phyloP scores from a whole-genome alignment of 2,888 invertebrate species.

The Nesidiocoris tenuis region DNA sequence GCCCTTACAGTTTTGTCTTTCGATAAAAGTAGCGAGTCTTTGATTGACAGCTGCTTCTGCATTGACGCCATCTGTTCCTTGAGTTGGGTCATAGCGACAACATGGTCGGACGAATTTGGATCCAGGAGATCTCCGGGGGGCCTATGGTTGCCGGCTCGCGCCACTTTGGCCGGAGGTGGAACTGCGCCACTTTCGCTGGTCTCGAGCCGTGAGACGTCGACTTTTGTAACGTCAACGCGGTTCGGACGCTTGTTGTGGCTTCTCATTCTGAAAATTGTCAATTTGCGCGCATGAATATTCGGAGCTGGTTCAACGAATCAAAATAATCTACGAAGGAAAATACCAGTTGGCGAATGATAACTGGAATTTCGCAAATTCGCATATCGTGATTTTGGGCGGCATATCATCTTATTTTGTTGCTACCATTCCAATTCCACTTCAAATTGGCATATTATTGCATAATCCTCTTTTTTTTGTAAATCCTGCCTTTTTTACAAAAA shows the following conservation, averaged over 20 bases:
- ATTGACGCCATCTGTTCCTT: constrained; percentile 90
- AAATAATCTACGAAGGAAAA: no score
- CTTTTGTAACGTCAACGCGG: constrained; percentile 65
- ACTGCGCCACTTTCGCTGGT: constrained; percentile 54
- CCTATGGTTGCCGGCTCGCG: constrained; percentile 56
- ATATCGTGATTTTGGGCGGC: no score
- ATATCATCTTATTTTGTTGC: no score
- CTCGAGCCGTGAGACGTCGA: constrained; percentile 54
- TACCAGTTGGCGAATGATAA: no score
- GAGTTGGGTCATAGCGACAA: constrained; percentile 90
- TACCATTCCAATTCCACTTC: no score
- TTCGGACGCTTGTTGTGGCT: constrained; percentile 72
- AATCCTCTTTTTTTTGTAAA: no score
- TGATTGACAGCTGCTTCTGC: constrained; percentile 80
- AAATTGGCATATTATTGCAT: no score
- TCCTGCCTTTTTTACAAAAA: no score
- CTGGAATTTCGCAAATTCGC: no score
- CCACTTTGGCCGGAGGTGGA: constrained; percentile 55
- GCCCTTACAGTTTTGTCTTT: constrained; percentile 89
- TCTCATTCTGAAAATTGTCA: constrained; percentile 57
- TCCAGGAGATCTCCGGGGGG: constrained; percentile 58
- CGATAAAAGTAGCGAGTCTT: constrained; percentile 79
- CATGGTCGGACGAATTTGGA: constrained; percentile 86
- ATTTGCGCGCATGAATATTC: no score
- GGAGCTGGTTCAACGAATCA: no score